These are phyloP conservation scores for Megalops cyprinoides DNA, from an alignment of 2,797 vertebrate genomes.

Conservation along the genomic window DNA sequence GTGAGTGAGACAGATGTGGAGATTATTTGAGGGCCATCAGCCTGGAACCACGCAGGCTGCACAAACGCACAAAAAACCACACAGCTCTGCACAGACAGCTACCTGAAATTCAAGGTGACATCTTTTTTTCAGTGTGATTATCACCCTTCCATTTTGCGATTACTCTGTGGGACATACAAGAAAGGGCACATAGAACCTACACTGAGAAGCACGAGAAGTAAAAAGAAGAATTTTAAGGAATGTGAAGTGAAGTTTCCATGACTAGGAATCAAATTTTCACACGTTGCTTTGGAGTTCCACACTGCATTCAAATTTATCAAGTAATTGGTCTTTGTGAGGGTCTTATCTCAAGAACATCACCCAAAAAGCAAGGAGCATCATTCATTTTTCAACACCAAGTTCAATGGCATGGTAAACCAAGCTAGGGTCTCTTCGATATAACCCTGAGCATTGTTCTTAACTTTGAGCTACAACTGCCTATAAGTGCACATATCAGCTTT, in stretches of 20 bases:
- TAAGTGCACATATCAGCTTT: too few relatives aligned
- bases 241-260: neutral
- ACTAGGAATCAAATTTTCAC: too few relatives aligned
- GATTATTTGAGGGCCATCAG: neutral
- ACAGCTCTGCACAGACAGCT: neutral
- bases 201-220: neutral
- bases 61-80: neutral
- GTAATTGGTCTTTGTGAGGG: too few relatives aligned
- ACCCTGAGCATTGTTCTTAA: too few relatives aligned
- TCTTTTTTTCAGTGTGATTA: neutral
- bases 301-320: too few relatives aligned
- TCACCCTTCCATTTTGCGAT: neutral
- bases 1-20: conserved; percentile 17
- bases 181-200: neutral
- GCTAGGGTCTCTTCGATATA: neutral
- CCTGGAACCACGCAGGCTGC: neutral
- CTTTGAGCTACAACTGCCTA: too few relatives aligned
- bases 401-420: neutral
- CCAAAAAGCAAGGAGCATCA: too few relatives aligned
- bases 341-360: neutral
- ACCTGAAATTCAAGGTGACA: conserved; percentile 14
- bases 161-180: neutral
- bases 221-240: neutral
- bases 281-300: too few relatives aligned
- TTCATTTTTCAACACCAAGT: too few relatives aligned